Evolutionary conservation across 2,888 invertebrate genomes (phyloP), one percentile per base, ranked within the genome.

Genomic region (Thyatira batis): DNA sequence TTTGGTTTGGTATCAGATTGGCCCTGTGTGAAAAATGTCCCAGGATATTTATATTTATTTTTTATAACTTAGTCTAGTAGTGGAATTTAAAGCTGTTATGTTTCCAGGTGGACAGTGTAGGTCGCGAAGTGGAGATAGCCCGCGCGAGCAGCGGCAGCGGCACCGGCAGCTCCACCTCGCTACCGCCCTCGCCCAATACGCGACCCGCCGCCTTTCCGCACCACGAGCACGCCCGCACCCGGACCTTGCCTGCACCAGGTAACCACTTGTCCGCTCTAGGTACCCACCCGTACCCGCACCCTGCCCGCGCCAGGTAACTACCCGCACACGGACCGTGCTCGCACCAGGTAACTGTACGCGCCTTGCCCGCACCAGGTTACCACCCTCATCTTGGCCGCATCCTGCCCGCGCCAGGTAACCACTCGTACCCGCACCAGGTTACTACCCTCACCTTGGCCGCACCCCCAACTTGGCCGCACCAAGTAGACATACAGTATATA

Each of bases 131-230:
- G 57, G 76, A 71, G 52, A 49, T 39, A 17, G 4, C 6, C 55
- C 54, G 57, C 23, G 43, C 49, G 50, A 43, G 54, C 53, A 30
- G 63, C 51, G 62, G 67, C 61, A 39, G 33, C 33, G 59, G 65
- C 58, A 58, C 69, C 57, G 63, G 76, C 68, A 76, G 78, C 65
- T 92, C 93, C 63, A 82, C 91, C 43, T 94, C 94, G 65, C 84
- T 94, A 71, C 94, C 94, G 50, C 94, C 94, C 0, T 94, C 94
- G 69, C 94, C 94, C 57, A 93, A 93, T 81, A 92, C 94, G 39
- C 85, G 93, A 58, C 62, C 73, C 53, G 69, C 78, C 58, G 77
- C 76, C 85, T 66, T 80, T 77, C 54, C 88, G 57, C 69, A 64
- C 77, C 73, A 71, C 85, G 63, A 82, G 20, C 75, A 77, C 71